These are phyloP conservation scores for Cyanoramphus novaezelandiae DNA, from an alignment of 2,113 vertebrate genomes.

Conservation along the genomic window DNA sequence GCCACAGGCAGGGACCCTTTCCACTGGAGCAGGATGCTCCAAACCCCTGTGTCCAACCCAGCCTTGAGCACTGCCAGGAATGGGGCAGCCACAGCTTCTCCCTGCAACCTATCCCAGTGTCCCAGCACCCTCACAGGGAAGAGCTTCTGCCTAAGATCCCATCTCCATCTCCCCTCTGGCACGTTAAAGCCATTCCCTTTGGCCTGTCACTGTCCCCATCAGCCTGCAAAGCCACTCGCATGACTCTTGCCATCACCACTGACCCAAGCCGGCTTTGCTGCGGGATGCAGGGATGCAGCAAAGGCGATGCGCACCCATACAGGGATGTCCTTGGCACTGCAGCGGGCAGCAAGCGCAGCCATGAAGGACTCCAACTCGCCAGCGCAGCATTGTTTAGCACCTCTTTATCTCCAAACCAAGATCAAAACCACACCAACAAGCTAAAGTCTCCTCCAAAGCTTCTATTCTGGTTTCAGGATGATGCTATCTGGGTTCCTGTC, in stretches of 20 bases:
- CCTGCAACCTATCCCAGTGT: not conserved
- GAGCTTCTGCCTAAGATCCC: not conserved
- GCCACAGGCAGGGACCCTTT: not conserved
- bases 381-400: constrained; percentile 31
- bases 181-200: not conserved
- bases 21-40: not conserved
- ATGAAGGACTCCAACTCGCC: not conserved
- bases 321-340: rapidly evolving
- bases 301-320: rapidly evolving
- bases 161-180: not conserved
- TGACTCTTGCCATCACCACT: not conserved
- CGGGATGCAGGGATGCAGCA: rapidly evolving
- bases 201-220: not conserved
- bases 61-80: no score
- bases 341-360: not conserved
- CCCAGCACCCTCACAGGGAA: not conserved
- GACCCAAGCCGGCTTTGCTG: not conserved
- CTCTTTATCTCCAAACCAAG: constrained; percentile 62
- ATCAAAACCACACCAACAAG: constrained; percentile 40
- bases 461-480: constrained; percentile 69
- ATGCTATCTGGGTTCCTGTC: constrained; percentile 64
- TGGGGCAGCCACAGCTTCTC: not conserved
- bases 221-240: not conserved
- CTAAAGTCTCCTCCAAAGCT: constrained; percentile 41
- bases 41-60: no score